phyloP scores from a whole-genome alignment of 2,113 vertebrate species.

The Cavia aperea region DNA sequence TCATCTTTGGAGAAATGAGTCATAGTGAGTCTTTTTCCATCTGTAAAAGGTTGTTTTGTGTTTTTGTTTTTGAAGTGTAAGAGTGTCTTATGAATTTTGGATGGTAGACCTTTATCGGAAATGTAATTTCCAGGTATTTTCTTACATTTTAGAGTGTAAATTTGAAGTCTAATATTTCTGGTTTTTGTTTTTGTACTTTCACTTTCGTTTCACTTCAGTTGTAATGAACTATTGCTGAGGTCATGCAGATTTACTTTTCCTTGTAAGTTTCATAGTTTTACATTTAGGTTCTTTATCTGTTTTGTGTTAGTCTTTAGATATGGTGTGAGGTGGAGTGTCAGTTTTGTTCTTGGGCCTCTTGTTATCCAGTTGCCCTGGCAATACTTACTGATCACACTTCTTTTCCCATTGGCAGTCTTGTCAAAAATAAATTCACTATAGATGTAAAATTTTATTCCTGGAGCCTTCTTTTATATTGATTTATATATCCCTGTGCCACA shows the following conservation, averaged over 20 bases:
- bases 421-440: background rate
- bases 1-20: background rate
- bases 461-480: background rate
- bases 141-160: background rate
- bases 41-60: background rate
- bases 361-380: too few species aligned
- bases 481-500: background rate
- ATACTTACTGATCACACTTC: too few species aligned
- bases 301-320: too few species aligned
- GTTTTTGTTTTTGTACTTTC: too few species aligned
- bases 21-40: background rate
- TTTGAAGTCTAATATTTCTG: background rate
- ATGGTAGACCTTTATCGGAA: background rate
- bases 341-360: too few species aligned
- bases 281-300: too few species aligned
- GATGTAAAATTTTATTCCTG: constrained; percentile 20
- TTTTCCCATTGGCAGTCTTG: too few species aligned
- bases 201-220: too few species aligned
- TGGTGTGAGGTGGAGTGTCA: too few species aligned
- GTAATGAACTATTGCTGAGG: too few species aligned
- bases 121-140: constrained; percentile 2
- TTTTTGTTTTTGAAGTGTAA: constrained; percentile 3
- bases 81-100: background rate
- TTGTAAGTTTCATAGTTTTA: too few species aligned
- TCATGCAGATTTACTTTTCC: too few species aligned